These are phyloP conservation scores for Lepidocolaptes lacrymiger DNA, from an alignment of 2,797 vertebrate genomes.

Conservation along the genomic window DNA sequence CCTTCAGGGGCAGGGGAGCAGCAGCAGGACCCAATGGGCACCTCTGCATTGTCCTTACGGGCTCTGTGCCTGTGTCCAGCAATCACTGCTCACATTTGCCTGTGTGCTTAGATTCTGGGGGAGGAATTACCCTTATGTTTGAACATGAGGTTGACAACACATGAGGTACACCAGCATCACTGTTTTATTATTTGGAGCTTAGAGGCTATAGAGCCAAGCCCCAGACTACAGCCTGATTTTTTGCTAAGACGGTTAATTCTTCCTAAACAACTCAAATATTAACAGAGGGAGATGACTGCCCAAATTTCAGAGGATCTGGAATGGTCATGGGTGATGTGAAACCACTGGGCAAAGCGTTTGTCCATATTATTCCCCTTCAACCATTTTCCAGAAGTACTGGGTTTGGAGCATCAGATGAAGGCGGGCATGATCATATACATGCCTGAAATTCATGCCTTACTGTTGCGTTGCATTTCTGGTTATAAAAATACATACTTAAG, in stretches of 20 bases:
- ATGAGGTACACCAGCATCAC: neutral
- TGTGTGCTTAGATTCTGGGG: neutral
- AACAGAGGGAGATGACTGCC: neutral
- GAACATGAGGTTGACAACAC: neutral
- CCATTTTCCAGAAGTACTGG: neutral
- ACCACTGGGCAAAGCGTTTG: neutral
- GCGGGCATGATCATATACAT: neutral
- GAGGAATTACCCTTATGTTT: neutral
- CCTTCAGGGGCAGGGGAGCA: neutral
- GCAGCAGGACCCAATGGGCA: neutral
- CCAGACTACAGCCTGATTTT: neutral
- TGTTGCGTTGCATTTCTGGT: neutral
- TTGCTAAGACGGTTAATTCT: constrained; percentile 17
- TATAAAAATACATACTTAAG: neutral
- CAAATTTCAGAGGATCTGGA: constrained; percentile 14
- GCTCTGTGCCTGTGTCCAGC: neutral
- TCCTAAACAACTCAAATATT: constrained; percentile 14
- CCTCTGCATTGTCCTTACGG: accelerated
- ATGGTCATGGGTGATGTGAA: neutral
- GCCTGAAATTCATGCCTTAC: neutral
- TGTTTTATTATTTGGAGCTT: neutral
- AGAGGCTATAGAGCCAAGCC: neutral
- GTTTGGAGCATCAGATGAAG: neutral
- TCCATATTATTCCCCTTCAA: neutral
- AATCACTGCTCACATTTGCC: accelerated